Percentiles rank a stretch among this genome's conserved stretches.
These are phyloP conservation scores for Lysiphlebus fabarum DNA, from an alignment of 1,140 invertebrate genomes.

Conservation along the genomic window DNA sequence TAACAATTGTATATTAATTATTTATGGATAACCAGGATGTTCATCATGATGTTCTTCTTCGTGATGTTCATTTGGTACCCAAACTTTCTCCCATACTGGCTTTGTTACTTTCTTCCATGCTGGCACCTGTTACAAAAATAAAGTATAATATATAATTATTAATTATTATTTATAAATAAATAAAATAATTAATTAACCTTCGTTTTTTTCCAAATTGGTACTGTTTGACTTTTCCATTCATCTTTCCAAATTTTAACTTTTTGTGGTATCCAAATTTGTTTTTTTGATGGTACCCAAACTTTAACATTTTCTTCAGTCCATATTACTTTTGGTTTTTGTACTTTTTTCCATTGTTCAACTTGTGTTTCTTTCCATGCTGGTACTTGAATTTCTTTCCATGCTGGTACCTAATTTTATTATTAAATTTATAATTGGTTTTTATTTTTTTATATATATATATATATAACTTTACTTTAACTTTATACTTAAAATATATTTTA, in stretches of 20 bases:
- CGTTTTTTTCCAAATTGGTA: conserved; percentile 66
- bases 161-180: too few relatives aligned
- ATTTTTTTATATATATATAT: too few relatives aligned
- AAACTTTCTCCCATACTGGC: conserved; percentile 73
- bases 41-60: conserved; percentile 56
- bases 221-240: conserved; percentile 68
- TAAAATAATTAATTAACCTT: too few relatives aligned
- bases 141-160: too few relatives aligned
- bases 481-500: too few relatives aligned
- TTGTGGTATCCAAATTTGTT: conserved; percentile 74
- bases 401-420: conserved; percentile 57
- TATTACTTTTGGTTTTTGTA: conserved; percentile 69
- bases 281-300: conserved; percentile 73
- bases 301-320: conserved; percentile 75
- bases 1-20: too few relatives aligned
- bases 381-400: conserved; percentile 65
- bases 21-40: conserved; percentile 16
- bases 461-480: too few relatives aligned
- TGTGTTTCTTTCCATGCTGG: conserved; percentile 64
- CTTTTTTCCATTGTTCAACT: conserved; percentile 62
- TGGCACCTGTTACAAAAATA: conserved; percentile 57
- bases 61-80: conserved; percentile 62
- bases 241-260: conserved; percentile 75
- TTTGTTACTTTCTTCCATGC: conserved; percentile 74
- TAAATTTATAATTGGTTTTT: too few relatives aligned